These are phyloP conservation scores for Anseranas semipalmata DNA, from an alignment of 2,113 vertebrate genomes.

Conservation along the genomic window DNA sequence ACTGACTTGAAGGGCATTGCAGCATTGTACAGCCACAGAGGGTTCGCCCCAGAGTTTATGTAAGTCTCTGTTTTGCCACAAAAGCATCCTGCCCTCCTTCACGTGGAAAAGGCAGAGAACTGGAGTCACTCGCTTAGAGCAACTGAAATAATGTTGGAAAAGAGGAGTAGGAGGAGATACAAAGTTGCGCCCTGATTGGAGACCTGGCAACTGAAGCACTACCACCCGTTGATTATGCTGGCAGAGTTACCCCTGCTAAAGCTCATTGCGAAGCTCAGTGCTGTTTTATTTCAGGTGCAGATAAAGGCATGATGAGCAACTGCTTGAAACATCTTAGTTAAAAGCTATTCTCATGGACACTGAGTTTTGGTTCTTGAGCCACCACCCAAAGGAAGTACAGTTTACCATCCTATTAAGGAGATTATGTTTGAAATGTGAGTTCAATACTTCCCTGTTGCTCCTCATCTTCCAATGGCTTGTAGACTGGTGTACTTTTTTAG, in stretches of 20 bases:
- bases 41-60: background rate
- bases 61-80: background rate
- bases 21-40: background rate
- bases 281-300: background rate
- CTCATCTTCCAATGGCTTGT: background rate
- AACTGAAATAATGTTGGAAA: background rate
- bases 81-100: background rate
- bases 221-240: accelerated
- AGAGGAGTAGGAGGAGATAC: background rate
- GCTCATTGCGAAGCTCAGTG: background rate
- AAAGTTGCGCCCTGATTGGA: background rate
- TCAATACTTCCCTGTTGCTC: background rate
- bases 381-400: background rate
- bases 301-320: background rate
- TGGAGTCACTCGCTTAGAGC: background rate
- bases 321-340: background rate
- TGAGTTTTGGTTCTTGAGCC: background rate
- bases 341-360: background rate
- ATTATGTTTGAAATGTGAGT: background rate
- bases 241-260: background rate
- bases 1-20: background rate
- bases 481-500: background rate
- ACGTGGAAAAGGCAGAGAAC: background rate
- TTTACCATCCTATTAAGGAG: background rate
- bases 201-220: background rate